Base-by-base conservation (phyloP, 2,888 invertebrate genomes). In the Phyto melanocephala region DNA sequence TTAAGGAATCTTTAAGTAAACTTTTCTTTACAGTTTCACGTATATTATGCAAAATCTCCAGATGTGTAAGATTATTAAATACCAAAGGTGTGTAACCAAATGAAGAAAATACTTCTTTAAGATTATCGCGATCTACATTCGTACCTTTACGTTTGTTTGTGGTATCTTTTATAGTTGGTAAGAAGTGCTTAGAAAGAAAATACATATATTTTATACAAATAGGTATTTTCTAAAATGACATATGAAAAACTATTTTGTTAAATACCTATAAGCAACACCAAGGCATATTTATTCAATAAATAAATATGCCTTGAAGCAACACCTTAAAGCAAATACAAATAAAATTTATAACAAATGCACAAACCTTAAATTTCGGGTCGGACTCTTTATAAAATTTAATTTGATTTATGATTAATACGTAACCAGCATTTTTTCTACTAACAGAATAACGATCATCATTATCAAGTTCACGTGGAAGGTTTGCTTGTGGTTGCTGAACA, bases 321-420 rank as follows among this genome's bases (percentile, higher is more conserved):
- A n/a, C n/a, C n/a, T n/a, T n/a, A n/a, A n/a, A n/a, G n/a, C n/a
- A n/a, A n/a, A n/a, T n/a, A n/a, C n/a, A n/a, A n/a, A n/a, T n/a
- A n/a, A n/a, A n/a, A n/a, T n/a, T n/a, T n/a, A n/a, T n/a, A n/a
- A n/a, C n/a, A n/a, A n/a, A n/a, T n/a, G n/a, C n/a, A 28, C 28
- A 28, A 77, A 90, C 91, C 83, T 80, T 47, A 0, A 88, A 65
- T n/a, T 87, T 85, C 0, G 86, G 85, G 78, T 85, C 84, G 2
- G 81, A 75, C 1, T 90, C 81, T n/a, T 80, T 83, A 80, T 88
- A 81, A 65, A 91, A 91, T 0, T 45, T 11, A 15, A 84, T 84
- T 84, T 91, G 91, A 85, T 91, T 91, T 35, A 91, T 89, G 20
- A 91, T 90, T 3, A 91, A 80, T 22, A 88, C 60, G 76, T 87